Evolutionary conservation across 2,888 invertebrate genomes (phyloP).

Genomic region (Meganola albula): DNA sequence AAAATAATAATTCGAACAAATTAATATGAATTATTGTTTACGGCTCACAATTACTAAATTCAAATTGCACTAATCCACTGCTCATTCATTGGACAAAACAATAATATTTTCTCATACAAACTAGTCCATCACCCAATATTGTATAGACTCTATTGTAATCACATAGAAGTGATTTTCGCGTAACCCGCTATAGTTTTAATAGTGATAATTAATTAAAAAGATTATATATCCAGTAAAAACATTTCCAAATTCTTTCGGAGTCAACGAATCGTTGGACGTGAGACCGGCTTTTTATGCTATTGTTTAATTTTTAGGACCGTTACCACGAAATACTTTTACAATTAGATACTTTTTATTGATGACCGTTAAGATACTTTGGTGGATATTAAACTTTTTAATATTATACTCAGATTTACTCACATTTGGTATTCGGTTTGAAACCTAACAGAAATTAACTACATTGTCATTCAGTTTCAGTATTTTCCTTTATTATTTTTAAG

Average conservation of each 20-base stretch:
- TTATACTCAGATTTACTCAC: conserved; percentile 1
- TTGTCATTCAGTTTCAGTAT: no score
- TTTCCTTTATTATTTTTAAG: no score
- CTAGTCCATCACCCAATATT: conserved; percentile 24
- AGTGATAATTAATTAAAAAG: conserved; percentile 70
- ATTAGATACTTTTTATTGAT: conserved; percentile 35
- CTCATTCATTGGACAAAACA: conserved; percentile 67
- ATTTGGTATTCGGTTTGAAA: no score
- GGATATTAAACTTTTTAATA: not conserved
- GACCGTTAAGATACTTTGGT: conserved; percentile 28
- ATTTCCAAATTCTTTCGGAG: conserved; percentile 65
- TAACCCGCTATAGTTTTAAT: conserved; percentile 32
- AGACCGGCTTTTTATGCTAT: conserved; percentile 44
- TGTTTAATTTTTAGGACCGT: conserved; percentile 44
- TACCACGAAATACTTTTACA: conserved; percentile 34
- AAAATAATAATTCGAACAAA: conserved; percentile 50
- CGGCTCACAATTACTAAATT: conserved; percentile 59
- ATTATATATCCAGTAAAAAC: conserved; percentile 59
- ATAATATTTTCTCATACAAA: conserved; percentile 63
- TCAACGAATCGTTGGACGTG: conserved; percentile 57
- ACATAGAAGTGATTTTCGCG: conserved; percentile 33
- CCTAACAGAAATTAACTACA: no score
- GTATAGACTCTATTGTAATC: conserved; percentile 30
- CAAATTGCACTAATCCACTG: conserved; percentile 66
- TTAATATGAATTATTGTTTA: conserved; percentile 63